A percentile compares a stretch with the other conserved stretches of the same genome.
Conservation (phyloP, 2,888 invertebrate species). For the Sarcophaga caerulescens region DNA sequence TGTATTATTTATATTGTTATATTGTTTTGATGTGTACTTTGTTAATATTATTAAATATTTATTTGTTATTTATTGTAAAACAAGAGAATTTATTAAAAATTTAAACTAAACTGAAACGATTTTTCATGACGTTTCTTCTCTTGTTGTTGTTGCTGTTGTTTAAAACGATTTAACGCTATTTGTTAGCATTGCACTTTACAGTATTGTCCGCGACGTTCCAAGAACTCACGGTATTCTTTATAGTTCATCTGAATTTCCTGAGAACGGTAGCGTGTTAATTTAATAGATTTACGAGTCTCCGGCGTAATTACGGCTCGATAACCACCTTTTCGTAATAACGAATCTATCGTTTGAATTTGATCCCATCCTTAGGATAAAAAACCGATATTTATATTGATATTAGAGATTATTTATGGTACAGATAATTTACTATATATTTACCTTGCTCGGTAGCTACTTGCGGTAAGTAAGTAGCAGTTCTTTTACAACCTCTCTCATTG, state of each 20-base stretch:
- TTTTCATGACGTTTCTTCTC: slow-evolving; percentile 47
- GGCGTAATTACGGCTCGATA: slow-evolving; percentile 95
- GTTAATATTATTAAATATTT: slow-evolving; percentile 18
- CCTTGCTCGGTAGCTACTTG: slow-evolving; percentile 99
- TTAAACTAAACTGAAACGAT: slow-evolving; percentile 53
- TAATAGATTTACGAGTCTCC: slow-evolving; percentile 93
- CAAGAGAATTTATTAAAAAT: slow-evolving; percentile 52
- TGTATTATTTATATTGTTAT: slow-evolving; percentile 22
- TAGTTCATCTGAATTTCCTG: slow-evolving; percentile 96
- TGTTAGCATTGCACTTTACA: slow-evolving; percentile 81
- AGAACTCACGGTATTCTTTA: slow-evolving; percentile 86
- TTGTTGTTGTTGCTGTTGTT: slow-evolving; percentile 48
- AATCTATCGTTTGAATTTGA: slow-evolving; percentile 98
- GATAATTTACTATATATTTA: slow-evolving; percentile 76
- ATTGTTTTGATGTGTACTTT: slow-evolving; percentile 52
- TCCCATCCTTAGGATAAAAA: slow-evolving; percentile 92
- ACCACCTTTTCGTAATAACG: slow-evolving; percentile 97
- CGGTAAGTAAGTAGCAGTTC: slow-evolving; percentile 98
- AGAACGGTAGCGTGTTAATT: slow-evolving; percentile 97
- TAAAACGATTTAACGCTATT: slow-evolving; percentile 62
- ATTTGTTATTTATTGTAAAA: slow-evolving; percentile 30
- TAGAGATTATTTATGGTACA: not conserved
- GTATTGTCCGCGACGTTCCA: slow-evolving; percentile 79
- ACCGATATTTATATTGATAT: not conserved
- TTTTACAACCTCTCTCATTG: slow-evolving; percentile 95